Base-by-base conservation (phyloP, 2,888 invertebrate genomes). In the Drepana falcataria region DNA sequence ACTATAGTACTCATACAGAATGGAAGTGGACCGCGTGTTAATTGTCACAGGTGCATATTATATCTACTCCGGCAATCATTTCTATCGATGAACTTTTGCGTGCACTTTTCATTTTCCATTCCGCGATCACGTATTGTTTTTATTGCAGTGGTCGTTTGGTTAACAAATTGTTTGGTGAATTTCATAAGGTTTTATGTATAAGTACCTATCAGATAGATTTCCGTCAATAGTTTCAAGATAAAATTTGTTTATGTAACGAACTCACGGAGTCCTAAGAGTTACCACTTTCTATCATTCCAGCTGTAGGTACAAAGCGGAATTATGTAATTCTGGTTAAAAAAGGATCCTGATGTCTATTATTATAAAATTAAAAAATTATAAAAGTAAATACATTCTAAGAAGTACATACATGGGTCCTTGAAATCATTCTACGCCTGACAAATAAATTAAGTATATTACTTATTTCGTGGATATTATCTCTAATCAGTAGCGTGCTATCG, bases 401-500 rank as follows among this genome's bases (percentile, higher is more conserved):
- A 21, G 21, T 21, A 21, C 21, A 21, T 21, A 21, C 21, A 21
- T 21, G 21, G 21, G 21, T 21, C 21, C 21, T 21, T 21, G 21
- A 21, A 21, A 21, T 21, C 21, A 0, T 21, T 21, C 21, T 48
- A 59, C 59, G 51, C 62, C 61, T 48, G 53, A 59, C 56, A 61
- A 65, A 66, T 57, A 68, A 73, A 73, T 71, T 68, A 65, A 65
- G 60, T 55, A 55, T 66, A 64, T 73, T 69, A 69, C 53, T 68
- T 71, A 69, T 69, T 66, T 62, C 59, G 63, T 59, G 57, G 60
- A 60, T 59, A 71, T 77, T 82, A 85, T 83, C 81, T 65, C 55
- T 79, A 83, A 86, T 87, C 85, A 81, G 85, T 81, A 79, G 79
- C 79, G 63, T 77, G 78, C 81, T 88, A 89, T 88, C 88, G 69